Evolutionary conservation across 1,140 invertebrate genomes (phyloP).

Genomic region (Pseudomyrmex cubaensis): DNA sequence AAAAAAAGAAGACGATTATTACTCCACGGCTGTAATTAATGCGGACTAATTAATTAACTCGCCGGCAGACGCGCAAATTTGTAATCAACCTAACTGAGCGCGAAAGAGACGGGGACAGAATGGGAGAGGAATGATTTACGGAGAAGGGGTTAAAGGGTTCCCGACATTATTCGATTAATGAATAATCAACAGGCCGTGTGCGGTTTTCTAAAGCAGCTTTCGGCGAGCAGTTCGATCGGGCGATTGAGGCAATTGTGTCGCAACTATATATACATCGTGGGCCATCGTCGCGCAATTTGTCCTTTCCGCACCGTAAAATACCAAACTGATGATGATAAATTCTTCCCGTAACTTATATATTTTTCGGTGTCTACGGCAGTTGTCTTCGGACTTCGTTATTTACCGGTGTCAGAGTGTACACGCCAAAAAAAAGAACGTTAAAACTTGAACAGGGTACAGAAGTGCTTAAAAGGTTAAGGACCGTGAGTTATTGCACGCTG

Average conservation of each 20-base stretch:
- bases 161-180: slow-evolving; percentile 18
- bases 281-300: not conserved
- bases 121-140: not conserved
- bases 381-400: slow-evolving; percentile 23
- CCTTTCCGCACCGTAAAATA: not conserved
- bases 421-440: slow-evolving; percentile 32
- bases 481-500: slow-evolving; percentile 44
- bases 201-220: not conserved
- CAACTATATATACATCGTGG: not conserved
- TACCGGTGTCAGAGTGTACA: not conserved
- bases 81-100: slow-evolving; percentile 19
- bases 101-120: not conserved
- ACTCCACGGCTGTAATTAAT: slow-evolving; percentile 32
- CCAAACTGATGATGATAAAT: not conserved
- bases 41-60: slow-evolving; percentile 43
- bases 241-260: not conserved
- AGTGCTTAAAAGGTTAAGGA: slow-evolving; percentile 40
- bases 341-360: slow-evolving; percentile 11
- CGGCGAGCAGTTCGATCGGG: not conserved
- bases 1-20: slow-evolving; percentile 8
- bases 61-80: slow-evolving; percentile 10
- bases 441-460: slow-evolving; percentile 21
- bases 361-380: not conserved
- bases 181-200: not conserved
- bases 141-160: not conserved